These are phyloP conservation scores for Aspidiotus destructor DNA, from an alignment of 2,888 invertebrate species.

Conservation along the genomic window DNA sequence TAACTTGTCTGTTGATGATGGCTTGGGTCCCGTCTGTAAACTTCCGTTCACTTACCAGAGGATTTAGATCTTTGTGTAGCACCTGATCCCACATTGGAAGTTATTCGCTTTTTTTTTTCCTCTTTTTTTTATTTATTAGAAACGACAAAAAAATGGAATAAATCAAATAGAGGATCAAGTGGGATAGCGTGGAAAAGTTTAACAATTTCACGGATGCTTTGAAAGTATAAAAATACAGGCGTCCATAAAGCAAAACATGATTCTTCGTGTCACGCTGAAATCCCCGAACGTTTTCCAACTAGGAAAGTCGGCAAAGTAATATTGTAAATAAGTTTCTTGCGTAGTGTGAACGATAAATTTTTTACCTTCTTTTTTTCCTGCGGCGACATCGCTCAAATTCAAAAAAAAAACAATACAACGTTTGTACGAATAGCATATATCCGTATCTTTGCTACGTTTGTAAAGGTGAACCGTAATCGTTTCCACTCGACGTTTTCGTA, in stretches of 20 bases:
- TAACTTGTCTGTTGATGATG: conserved; percentile 32
- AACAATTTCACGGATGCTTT: conserved; percentile 31
- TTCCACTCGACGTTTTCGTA: too few species aligned
- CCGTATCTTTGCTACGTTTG: too few species aligned
- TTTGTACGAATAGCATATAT: too few species aligned
- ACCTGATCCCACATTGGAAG: conserved; percentile 29
- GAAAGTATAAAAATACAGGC: conserved; percentile 21
- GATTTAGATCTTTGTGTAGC: conserved; percentile 31
- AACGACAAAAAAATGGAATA: conserved; percentile 24
- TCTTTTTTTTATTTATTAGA: neutral
- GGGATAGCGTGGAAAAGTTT: conserved; percentile 31
- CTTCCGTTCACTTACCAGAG: conserved; percentile 30
- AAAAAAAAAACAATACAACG: too few species aligned
- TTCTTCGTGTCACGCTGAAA: conserved; percentile 31
- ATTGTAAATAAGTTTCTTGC: conserved; percentile 27
- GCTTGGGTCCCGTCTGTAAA: conserved; percentile 32
- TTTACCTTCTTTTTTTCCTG: too few species aligned
- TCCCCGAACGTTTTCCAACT: conserved; percentile 30
- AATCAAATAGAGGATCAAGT: conserved; percentile 31
- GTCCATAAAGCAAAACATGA: conserved; percentile 30
- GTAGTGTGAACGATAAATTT: too few species aligned
- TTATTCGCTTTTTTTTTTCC: conserved; percentile 26
- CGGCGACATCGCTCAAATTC: too few species aligned
- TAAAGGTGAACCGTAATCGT: too few species aligned
- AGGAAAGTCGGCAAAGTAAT: conserved; percentile 20